Evolutionary conservation across 2,797 vertebrate genomes (phyloP).

Genomic region (Ataeniobius toweri): DNA sequence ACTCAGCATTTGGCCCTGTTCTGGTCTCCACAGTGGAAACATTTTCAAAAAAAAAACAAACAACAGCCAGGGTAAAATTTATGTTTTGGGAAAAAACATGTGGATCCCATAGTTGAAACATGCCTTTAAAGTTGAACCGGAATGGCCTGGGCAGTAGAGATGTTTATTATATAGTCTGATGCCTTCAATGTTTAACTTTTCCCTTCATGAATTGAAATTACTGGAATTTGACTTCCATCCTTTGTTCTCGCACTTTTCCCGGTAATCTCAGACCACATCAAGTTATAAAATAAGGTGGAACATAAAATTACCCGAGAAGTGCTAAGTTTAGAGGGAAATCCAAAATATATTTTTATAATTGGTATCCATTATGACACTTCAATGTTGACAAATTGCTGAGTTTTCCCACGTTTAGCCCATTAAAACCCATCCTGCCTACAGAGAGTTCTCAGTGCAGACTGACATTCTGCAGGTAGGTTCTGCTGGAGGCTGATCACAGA

Average conservation of each 20-base stretch:
- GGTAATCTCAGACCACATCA: background rate
- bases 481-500: background rate
- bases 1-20: too few species aligned
- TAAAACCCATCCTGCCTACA: background rate
- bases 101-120: background rate
- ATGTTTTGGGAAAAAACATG: too few species aligned
- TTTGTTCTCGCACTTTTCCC: background rate
- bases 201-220: background rate
- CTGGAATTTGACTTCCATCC: background rate
- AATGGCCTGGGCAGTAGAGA: background rate
- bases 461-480: background rate
- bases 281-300: background rate
- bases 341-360: background rate
- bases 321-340: background rate
- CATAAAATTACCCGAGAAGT: background rate
- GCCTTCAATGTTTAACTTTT: background rate
- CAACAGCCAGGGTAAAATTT: too few species aligned
- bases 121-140: background rate
- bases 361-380: background rate
- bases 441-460: background rate
- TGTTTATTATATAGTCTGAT: background rate
- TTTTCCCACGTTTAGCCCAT: background rate
- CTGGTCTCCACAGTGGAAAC: too few species aligned
- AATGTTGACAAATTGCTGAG: background rate
- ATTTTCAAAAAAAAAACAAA: too few species aligned